Base-by-base conservation (phyloP, 2,797 vertebrate species). In the Furcifer pardalis region DNA sequence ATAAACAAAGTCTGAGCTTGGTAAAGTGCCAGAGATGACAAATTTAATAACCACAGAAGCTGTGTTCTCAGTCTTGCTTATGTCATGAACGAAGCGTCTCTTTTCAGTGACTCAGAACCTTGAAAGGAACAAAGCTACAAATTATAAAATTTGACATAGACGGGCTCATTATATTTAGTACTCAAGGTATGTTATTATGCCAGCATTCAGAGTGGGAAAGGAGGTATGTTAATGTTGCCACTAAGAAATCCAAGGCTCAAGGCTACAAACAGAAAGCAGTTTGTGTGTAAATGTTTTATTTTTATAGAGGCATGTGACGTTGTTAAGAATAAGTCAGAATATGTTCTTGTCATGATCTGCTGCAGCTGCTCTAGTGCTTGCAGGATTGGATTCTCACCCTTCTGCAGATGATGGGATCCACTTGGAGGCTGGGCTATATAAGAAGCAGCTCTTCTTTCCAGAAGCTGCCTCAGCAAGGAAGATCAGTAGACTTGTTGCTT, bases 71-170 rank as follows among this genome's bases (percentile, higher is more conserved):
- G 60, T 35, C 1, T 65, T 60, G 4, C 77, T n/a, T 77, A 60
- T 49, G 46, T 49, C 72, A 73, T 46, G 74, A 56, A 4, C 68
- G 2, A 2, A 46, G 84, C 8, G 65, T 84, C 63, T 60, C 66
- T 23, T 84, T 84, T n/a, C 72, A 77, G 56, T 35, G 83, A 77
- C 52, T 88, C 25, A 74, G 79, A 0, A 42, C 86, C 65, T 88
- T 21, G 46, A 76, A 78, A 91, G 73, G 77, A 88, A 87, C 21
- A 81, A 81, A 91, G 30, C 81, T 81, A 56, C 56, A 88, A 81
- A 77, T 79, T 1, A 80, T 66, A 59, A 72, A 30, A 77, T 66
- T 40, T 92, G 82, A 85, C 32, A 59, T 7, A 21, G 2, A 7
- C 49, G 40, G 17, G 32, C 46, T 46, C 49, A 86, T 87, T 71